These are phyloP conservation scores for Brotula barbata DNA, from an alignment of 2,797 vertebrate species.

Conservation along the genomic window DNA sequence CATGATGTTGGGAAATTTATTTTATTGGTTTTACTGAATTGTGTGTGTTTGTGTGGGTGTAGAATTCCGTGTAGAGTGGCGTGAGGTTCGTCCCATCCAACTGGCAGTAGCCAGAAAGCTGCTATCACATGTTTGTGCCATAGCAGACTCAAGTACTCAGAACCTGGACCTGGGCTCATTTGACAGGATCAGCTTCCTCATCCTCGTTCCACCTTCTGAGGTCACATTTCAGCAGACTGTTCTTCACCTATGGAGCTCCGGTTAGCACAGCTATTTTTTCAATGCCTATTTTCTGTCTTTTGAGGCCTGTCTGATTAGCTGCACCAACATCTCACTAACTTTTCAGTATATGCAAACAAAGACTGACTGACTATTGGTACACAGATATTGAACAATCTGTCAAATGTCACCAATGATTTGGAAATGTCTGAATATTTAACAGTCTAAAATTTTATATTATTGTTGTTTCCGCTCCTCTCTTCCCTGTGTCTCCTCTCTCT, in stretches of 20 bases:
- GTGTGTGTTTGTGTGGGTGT: constrained; percentile 34
- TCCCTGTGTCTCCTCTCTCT: not conserved
- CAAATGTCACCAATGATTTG: no score
- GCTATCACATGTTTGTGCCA: constrained; percentile 94
- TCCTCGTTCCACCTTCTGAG: constrained; percentile 94
- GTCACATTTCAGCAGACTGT: constrained; percentile 95
- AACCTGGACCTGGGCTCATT: constrained; percentile 97
- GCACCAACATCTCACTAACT: no score
- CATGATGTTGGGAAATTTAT: not conserved
- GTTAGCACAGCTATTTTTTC: constrained; percentile 67
- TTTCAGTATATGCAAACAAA: no score
- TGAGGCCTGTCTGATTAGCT: no score
- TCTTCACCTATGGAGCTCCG: constrained; percentile 91
- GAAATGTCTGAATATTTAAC: no score
- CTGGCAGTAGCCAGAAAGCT: constrained; percentile 95
- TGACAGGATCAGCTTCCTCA: constrained; percentile 95
- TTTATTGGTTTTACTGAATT: not conserved
- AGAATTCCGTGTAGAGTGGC: constrained; percentile 85
- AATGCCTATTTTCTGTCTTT: no score
- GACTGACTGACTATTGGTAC: no score
- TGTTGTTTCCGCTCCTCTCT: not conserved
- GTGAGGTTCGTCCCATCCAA: constrained; percentile 89
- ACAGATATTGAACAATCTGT: no score
- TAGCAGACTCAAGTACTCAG: constrained; percentile 97
- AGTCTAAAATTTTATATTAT: no score